phyloP scores from a whole-genome alignment of 2,797 vertebrate species.

The Labeo calbasu region DNA sequence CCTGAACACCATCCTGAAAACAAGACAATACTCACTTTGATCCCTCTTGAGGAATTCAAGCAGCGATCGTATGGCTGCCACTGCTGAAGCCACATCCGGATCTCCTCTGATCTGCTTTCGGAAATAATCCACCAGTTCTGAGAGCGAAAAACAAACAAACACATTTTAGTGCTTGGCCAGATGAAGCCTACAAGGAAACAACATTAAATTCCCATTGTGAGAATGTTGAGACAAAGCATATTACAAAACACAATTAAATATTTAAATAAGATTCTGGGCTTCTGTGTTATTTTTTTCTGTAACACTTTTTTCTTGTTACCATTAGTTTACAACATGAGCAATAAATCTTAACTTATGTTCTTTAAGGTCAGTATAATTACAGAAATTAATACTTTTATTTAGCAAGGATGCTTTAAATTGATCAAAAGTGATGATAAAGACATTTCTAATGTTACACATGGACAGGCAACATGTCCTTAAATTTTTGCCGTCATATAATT shows the following conservation, averaged over 20 bases:
- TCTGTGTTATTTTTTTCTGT: neutral
- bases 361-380: no score
- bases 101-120: slow-evolving; percentile 87
- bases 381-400: no score
- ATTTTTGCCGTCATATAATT: neutral
- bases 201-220: neutral
- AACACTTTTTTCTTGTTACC: neutral
- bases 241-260: neutral
- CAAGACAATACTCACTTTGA: slow-evolving; percentile 77
- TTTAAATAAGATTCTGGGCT: neutral
- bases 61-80: slow-evolving; percentile 91
- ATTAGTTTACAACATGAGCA: no score
- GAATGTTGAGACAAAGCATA: neutral
- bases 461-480: no score
- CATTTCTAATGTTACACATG: neutral
- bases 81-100: slow-evolving; percentile 93
- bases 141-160: neutral
- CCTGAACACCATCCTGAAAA: neutral
- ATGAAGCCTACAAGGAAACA: neutral
- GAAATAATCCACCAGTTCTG: slow-evolving; percentile 93
- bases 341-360: no score
- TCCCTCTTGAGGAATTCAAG: slow-evolving; percentile 92
- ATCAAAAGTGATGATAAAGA: no score
- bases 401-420: no score
- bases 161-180: neutral